Base-by-base conservation (phyloP, 2,888 invertebrate species). In the Achlya flavicornis region DNA sequence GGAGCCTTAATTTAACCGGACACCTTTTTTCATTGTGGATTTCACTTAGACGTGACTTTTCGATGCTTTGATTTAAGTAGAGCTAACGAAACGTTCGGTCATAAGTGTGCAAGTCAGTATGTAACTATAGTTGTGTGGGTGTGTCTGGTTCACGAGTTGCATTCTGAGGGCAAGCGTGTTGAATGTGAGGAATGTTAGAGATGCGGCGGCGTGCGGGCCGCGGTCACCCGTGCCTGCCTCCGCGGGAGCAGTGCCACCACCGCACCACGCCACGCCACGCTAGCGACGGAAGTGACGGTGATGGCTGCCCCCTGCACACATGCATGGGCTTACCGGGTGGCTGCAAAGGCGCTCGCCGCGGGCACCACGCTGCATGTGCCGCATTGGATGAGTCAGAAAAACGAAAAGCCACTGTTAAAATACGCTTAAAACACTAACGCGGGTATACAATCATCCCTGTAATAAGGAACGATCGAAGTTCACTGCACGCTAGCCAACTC, bases 361-460 rank as follows among this genome's bases (percentile, higher is more conserved):
- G 79, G 77, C 89, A 89, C 91, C 88, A 89, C 81, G 87, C 90
- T 89, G 89, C 85, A 75, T 84, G 83, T 82, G 82, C 84, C 86
- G 87, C 86, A 84, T 89, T 91, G 91, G 91, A 92, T 92, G 92
- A 92, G 93, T 93, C 92, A 93, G 92, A 90, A 88, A 88, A 88
- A 86, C 81, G 83, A 85, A 88, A 89, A 83, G 69, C 70, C 75
- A 81, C 75, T 75, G 81, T 89, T 89, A 88, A 86, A 87, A 85
- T 75, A 81, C 75, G 77, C 77, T 76, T 73, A 66, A 74, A 80
- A 74, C 71, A 67, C 71, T 68, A 71, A 67, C 26, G 26, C 26
- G 70, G 69, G 72, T 76, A 67, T 74, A 77, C 77, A 67, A 77
- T 77, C 65, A 62, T 67, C 67, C 16, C 10, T 7, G 53, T 19